phyloP scores from a whole-genome alignment of 2,888 invertebrate genomes.

The Hoplodrina ambigua region DNA sequence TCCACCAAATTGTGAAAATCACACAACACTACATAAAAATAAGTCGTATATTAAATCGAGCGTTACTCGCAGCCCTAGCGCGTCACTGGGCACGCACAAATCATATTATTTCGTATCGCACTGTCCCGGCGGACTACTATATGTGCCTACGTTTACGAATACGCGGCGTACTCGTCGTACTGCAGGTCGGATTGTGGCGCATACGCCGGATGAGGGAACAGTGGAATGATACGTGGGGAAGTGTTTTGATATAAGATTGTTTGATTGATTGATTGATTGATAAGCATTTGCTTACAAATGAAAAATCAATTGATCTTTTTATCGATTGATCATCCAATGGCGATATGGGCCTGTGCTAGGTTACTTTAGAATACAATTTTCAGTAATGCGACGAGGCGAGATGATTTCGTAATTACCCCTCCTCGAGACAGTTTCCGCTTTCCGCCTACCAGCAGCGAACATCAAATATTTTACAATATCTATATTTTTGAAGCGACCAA shows the following conservation, averaged over 20 bases:
- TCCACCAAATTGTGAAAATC: not conserved
- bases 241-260: conserved; percentile 10
- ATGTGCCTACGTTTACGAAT: conserved; percentile 32
- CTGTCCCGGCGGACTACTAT: conserved; percentile 38
- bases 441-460: not conserved
- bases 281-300: not conserved
- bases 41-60: not conserved
- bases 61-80: conserved; percentile 30
- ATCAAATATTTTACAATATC: not conserved
- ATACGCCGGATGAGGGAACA: conserved; percentile 6
- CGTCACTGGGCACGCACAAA: conserved; percentile 56
- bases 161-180: conserved; percentile 12
- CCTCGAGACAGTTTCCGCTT: not conserved
- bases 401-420: not conserved
- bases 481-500: not conserved
- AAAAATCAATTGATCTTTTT: not conserved
- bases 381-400: not conserved
- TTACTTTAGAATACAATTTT: not conserved
- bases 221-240: conserved; percentile 3
- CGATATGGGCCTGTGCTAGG: too few relatives aligned
- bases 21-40: not conserved
- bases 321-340: too few relatives aligned
- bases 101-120: conserved; percentile 61
- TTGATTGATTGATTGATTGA: too few relatives aligned
- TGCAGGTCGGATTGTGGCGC: conserved; percentile 7